Evolutionary conservation across 1,140 invertebrate genomes (phyloP).

Genomic region (Mercenaria mercenaria): DNA sequence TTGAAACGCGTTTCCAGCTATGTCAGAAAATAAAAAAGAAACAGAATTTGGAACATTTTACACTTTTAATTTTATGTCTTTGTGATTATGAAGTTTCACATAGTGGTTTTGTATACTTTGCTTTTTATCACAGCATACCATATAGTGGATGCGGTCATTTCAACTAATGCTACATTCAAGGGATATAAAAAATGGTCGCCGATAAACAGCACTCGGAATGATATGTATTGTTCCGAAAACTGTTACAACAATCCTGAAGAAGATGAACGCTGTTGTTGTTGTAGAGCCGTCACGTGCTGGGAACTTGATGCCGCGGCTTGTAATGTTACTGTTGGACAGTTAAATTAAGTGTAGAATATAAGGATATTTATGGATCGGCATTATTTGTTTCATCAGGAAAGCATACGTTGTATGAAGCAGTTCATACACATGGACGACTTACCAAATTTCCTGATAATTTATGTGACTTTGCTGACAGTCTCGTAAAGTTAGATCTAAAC

Average conservation of each 20-base stretch:
- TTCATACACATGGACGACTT: not conserved
- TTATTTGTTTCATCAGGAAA: not conserved
- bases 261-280: slow-evolving; percentile 13
- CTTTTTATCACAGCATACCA: not conserved
- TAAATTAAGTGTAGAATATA: slow-evolving; percentile 22
- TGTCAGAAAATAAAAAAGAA: no score
- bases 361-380: not conserved
- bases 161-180: not conserved
- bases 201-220: not conserved
- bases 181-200: slow-evolving; percentile 8
- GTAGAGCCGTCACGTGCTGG: slow-evolving; percentile 20
- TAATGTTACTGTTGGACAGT: not conserved
- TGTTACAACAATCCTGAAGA: not conserved
- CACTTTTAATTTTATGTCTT: no score
- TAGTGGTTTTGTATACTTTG: no score
- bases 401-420: not conserved
- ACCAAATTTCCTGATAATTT: slow-evolving; percentile 23
- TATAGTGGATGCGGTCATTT: not conserved
- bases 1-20: no score
- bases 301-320: not conserved
- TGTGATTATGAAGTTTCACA: no score
- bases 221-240: slow-evolving; percentile 15
- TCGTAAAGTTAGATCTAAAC: slow-evolving; percentile 13
- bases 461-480: slow-evolving; percentile 1
- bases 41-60: no score